Evolutionary conservation across 2,888 invertebrate genomes (phyloP), one percentile per base, ranked within the genome.

Genomic region (Deilephila porcellus): DNA sequence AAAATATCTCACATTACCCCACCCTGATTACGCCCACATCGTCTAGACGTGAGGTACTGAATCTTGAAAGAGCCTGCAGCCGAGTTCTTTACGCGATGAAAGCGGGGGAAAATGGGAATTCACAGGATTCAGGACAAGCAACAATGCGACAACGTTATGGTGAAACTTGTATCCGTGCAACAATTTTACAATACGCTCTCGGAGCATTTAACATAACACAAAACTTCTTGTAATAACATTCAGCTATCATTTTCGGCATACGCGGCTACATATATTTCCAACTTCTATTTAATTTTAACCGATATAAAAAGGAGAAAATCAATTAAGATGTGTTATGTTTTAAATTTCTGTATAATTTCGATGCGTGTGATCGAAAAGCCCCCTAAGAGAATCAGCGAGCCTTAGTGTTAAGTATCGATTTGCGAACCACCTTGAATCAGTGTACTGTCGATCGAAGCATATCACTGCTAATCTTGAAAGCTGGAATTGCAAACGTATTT

Each of bases 21-120:
- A 52, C 52, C 52, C 25, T 67, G 17, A 52, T 25, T 67, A 25
- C 67, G 67, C 79, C 76, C 78, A 74, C 79, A 75, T 76, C 81
- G 91, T 91, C 89, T 90, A 89, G 89, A 89, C 89, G 82, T 75
- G 64, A 77, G 74, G 76, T 75, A 81, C 67, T 62, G 71, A 86
- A 85, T 86, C 83, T 84, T 83, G 80, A 85, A 86, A 87, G 79
- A 81, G 80, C 83, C 71, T 72, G 59, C 75, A 73, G 73, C 73
- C 71, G 62, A 67, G 59, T 64, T 75, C 76, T 81, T 81, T 83
- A 79, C 80, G 73, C 70, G 77, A 78, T 76, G 75, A 77, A 78
- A 81, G 80, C 76, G 53, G 32, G 32, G 25, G 80, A 82, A 81
- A 81, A 78, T 78, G 76, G 76, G 83, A 82, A 73, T 82, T 77